Conservation (phyloP, 2,797 vertebrate species). For the Apodemus agrarius region DNA sequence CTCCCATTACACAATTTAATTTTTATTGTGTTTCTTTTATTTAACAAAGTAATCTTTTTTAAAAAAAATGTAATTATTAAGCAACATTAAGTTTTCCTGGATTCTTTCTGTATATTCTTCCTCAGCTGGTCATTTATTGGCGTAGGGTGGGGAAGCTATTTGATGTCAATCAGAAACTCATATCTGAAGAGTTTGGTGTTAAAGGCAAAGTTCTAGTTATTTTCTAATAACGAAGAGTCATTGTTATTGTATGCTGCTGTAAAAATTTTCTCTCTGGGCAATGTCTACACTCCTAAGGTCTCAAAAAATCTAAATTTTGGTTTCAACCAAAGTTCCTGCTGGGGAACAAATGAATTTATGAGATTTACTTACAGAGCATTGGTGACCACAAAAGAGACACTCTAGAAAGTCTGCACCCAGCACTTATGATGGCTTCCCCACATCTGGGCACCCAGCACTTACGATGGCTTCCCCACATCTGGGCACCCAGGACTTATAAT, state of each 20-base stretch:
- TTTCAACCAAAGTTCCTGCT: neutral
- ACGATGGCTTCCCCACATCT: no score
- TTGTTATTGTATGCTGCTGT: neutral
- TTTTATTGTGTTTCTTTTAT: neutral
- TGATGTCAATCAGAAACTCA: neutral
- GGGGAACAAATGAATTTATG: neutral
- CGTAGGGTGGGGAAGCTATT: neutral
- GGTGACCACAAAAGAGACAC: neutral
- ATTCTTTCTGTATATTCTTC: neutral
- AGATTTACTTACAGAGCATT: no score
- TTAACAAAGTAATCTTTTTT: neutral
- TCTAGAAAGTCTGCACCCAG: neutral
- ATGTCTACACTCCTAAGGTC: neutral
- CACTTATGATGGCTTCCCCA: neutral
- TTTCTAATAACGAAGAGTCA: neutral
- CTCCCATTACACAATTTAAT: neutral
- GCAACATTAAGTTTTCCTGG: neutral
- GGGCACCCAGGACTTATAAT: neutral
- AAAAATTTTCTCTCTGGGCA: neutral
- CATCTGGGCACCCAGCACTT: neutral
- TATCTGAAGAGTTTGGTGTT: neutral
- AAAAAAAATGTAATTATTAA: neutral
- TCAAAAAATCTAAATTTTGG: neutral
- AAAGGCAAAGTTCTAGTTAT: slow-evolving; percentile 22
- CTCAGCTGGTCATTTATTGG: neutral